Base-by-base conservation (phyloP, 2,113 vertebrate genomes). In the Hymenochirus boettgeri region DNA sequence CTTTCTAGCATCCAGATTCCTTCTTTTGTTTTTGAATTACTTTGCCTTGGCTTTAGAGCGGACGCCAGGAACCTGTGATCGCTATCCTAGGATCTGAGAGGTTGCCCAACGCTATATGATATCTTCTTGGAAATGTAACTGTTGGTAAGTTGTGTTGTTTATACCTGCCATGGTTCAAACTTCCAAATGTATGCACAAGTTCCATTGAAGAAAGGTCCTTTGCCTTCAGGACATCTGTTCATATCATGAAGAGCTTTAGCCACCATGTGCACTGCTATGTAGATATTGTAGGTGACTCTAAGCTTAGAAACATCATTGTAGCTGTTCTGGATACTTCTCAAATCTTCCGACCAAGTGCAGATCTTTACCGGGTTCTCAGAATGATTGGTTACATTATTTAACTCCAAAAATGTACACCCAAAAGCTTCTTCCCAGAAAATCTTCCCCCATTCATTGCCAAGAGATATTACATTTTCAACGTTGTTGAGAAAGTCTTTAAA, bases 161-260 rank as follows among this genome's bases (percentile, higher is more conserved):
- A 13, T 11, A 62, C 52, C 57, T 70, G 66, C 66, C 58, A 70
- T 8, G 66, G 66, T 39, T 70, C 5, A 17, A 62, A 62, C 9
- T 19, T 26, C 21, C 3, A 9, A 7, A 56, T 23, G 22, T 25
- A 15, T 2, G 52, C 51, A 62, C 66, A 70, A 22, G 24, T 47
- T 26, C 66, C 29, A 25, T 62, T 61, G 4, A 2, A 2, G 35
- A 70, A 62, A 21, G 52, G 37, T 22, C 62, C 52, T 47, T 31
- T 1, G 17, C 39, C 62, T 12, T 47, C n/a, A 12, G 3, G 35
- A 22, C 59, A 70, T 2, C 12, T 56, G 7, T 8, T 21, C 22
- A 62, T 24, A 48, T 62, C 46, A 7, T 61, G 48, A 12, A 70
- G 83, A 79, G 73, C 86, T 87, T 35, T 75, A 48, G 33, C 83